These are phyloP conservation scores for Oreochromis mossambicus DNA, from an alignment of 2,797 vertebrate genomes.

Conservation along the genomic window DNA sequence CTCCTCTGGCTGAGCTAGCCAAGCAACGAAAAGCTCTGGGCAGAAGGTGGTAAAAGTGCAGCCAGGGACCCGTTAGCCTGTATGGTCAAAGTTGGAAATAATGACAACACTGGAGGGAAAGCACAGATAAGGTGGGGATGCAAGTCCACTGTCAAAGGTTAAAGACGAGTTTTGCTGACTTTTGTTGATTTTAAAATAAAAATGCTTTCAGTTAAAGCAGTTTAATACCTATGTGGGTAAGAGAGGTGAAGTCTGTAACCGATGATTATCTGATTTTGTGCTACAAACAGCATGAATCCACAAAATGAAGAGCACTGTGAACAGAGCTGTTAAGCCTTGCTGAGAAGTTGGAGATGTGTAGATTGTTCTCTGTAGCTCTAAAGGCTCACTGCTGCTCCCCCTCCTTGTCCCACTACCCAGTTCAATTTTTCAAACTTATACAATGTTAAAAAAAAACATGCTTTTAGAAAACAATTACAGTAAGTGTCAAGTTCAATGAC, in stretches of 20 bases:
- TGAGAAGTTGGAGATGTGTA: not conserved
- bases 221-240: not conserved
- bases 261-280: not conserved
- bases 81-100: not conserved
- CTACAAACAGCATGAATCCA: not conserved
- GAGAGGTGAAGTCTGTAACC: not conserved
- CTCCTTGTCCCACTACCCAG: not conserved
- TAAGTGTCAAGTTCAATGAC: not conserved
- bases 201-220: not conserved
- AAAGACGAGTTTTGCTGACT: not conserved
- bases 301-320: not conserved
- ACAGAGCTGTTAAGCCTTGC: not conserved
- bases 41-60: not conserved
- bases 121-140: not conserved
- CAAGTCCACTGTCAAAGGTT: not conserved
- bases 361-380: not conserved
- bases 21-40: not conserved
- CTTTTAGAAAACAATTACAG: fast-evolving
- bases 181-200: not conserved
- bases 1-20: not conserved
- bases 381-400: not conserved
- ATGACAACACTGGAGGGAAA: not conserved
- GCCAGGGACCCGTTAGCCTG: not conserved
- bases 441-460: fast-evolving
- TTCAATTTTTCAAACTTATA: not conserved